A percentile compares a stretch with the other conserved stretches of the same genome.
Evolutionary conservation across 2,113 vertebrate genomes (phyloP).

Genomic region (Corvus moneduloides): DNA sequence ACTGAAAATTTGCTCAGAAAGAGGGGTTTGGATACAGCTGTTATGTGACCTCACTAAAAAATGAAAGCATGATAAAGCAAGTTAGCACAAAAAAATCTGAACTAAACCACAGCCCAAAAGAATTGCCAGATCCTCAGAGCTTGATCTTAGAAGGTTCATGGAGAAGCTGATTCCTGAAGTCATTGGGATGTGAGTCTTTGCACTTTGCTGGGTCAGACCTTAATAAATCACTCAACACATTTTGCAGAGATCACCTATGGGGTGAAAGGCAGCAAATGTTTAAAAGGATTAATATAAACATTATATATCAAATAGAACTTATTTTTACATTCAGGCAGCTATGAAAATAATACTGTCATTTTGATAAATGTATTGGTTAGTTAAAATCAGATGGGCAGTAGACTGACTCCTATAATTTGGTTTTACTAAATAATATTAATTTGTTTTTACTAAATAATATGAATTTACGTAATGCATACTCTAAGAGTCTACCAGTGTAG

Average conservation of each 20-base stretch:
- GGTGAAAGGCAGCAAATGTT: conserved; percentile 52
- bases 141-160: background rate
- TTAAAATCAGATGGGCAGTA: conserved; percentile 25
- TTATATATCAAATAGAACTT: conserved; percentile 42
- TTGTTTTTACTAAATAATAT: conserved; percentile 48
- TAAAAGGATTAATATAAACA: conserved; percentile 57
- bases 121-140: background rate
- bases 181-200: conserved; percentile 14
- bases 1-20: background rate
- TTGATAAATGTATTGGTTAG: conserved; percentile 31
- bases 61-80: background rate
- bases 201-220: conserved; percentile 24
- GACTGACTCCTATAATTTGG: conserved; percentile 14
- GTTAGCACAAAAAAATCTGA: background rate
- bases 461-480: background rate
- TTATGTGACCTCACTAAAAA: background rate
- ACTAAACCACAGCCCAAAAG: background rate
- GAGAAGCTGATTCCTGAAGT: background rate
- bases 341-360: conserved; percentile 47
- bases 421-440: conserved; percentile 47
- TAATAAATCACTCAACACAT: conserved; percentile 22
- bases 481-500: background rate
- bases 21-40: background rate
- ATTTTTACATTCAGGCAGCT: conserved; percentile 42
- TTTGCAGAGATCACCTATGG: conserved; percentile 12